Evolutionary conservation across 2,797 vertebrate genomes (phyloP).

Genomic region (Melanotaenia boesemani): DNA sequence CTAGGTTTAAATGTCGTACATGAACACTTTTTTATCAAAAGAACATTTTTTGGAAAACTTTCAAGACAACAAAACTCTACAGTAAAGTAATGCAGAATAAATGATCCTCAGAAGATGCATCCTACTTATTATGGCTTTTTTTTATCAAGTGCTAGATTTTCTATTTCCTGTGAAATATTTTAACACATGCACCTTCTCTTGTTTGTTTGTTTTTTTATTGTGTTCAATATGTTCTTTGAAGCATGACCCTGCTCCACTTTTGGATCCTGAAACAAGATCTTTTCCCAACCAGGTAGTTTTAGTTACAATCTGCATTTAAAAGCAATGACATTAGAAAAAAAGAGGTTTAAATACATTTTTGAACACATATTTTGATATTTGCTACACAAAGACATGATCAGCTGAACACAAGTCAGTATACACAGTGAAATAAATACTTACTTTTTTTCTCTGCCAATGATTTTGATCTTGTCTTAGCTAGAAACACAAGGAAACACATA

Average conservation of each 20-base stretch:
- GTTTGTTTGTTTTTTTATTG: neutral
- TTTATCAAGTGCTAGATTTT: too few relatives aligned
- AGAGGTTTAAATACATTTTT: too few relatives aligned
- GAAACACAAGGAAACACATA: neutral
- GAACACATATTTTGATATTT: too few relatives aligned
- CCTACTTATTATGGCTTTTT: neutral
- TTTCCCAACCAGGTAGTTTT: neutral
- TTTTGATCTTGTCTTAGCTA: constrained; percentile 59
- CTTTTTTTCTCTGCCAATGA: constrained; percentile 50
- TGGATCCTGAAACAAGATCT: neutral
- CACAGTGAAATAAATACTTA: constrained; percentile 38
- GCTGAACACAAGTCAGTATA: too few relatives aligned
- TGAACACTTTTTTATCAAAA: neutral
- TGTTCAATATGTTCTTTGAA: too few relatives aligned
- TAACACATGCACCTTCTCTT: too few relatives aligned
- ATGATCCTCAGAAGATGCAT: neutral
- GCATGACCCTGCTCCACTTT: too few relatives aligned
- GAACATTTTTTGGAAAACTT: neutral
- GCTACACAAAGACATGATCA: too few relatives aligned
- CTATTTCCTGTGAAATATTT: too few relatives aligned
- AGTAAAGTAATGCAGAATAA: neutral
- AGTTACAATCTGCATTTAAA: too few relatives aligned
- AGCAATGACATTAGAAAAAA: too few relatives aligned
- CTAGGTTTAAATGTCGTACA: neutral
- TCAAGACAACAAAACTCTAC: neutral